Evolutionary conservation across 2,888 invertebrate genomes (phyloP), one percentile per base, ranked within the genome.

Genomic region (Arenicola marina): DNA sequence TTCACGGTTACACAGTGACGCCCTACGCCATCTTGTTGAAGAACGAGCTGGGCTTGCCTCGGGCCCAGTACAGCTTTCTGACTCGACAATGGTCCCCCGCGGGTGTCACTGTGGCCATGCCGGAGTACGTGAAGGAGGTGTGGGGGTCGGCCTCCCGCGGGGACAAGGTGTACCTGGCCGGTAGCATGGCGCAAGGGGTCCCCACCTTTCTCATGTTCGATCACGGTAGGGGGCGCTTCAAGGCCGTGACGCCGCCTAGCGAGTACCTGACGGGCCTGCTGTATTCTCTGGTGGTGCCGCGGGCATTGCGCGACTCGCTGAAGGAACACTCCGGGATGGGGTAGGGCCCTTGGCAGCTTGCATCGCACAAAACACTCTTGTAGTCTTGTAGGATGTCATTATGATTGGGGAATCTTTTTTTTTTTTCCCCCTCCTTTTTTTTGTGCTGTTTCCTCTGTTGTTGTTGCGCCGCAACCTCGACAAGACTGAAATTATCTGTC

Each of bases 51-150:
- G 63, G 63, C 2, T 24, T 44, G 32, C 43, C 59, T 18, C 18
- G 63, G 21, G 21, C 60, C 4, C 18, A 28, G 4, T 60, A 57
- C 32, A 28, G 56, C 43, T 55, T 63, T 26, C 2, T 21, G 1
- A 29, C 29, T 4, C 11, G 21, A 2, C 21, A 28, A 24, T 63
- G 59, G 24, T 21, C 48, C 2, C 54, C 21, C 4, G 48, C 29
- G n/a, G 53, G 60, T 26, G 21, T 18, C 4, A 11, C 15, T 28
- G 32, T 21, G 21, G 18, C 18, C 2, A 18, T 43, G 4, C 60
- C 63, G 18, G 32, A 38, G 21, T 63, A 60, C 28, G 43, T 63
- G 24, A 24, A 26, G 15, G 63, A 63, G 11, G 51, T 63, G 15
- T 63, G 60, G 59, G 63, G 59, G 4, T 56, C 55, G 2, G 60